phyloP scores from a whole-genome alignment of 2,113 vertebrate species.

The Arothron firmamentum region DNA sequence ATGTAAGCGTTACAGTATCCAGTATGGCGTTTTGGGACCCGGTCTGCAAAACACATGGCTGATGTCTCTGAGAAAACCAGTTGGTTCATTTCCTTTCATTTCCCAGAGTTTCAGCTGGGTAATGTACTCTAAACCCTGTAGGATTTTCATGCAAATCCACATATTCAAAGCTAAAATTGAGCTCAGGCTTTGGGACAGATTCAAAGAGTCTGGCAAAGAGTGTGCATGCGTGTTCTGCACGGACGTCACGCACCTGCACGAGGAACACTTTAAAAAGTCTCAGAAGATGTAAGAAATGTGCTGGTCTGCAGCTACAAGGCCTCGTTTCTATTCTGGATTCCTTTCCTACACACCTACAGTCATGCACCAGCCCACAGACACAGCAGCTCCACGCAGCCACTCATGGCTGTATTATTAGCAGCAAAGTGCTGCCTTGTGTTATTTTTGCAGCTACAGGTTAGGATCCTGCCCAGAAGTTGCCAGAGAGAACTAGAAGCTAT shows the following conservation, averaged over 20 bases:
- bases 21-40: too few species aligned
- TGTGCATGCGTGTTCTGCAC: neutral
- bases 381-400: neutral
- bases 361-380: neutral
- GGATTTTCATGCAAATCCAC: neutral
- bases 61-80: too few species aligned
- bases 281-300: too few species aligned
- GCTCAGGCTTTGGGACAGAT: neutral
- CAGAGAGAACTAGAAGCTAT: slow-evolving; percentile 38
- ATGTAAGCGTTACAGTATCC: neutral
- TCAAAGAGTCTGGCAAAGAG: neutral
- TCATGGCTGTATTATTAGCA: neutral
- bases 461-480: slow-evolving; percentile 24
- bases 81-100: too few species aligned
- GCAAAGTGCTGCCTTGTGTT: neutral
- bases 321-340: neutral
- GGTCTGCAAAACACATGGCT: too few species aligned
- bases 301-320: neutral
- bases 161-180: neutral
- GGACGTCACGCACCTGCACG: neutral
- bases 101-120: neutral
- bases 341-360: neutral
- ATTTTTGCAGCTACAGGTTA: slow-evolving; percentile 6
- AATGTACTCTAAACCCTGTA: neutral
- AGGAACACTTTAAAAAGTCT: neutral